Evolutionary conservation across 2,888 invertebrate species (phyloP).

Genomic region (Drosophila helvetica): DNA sequence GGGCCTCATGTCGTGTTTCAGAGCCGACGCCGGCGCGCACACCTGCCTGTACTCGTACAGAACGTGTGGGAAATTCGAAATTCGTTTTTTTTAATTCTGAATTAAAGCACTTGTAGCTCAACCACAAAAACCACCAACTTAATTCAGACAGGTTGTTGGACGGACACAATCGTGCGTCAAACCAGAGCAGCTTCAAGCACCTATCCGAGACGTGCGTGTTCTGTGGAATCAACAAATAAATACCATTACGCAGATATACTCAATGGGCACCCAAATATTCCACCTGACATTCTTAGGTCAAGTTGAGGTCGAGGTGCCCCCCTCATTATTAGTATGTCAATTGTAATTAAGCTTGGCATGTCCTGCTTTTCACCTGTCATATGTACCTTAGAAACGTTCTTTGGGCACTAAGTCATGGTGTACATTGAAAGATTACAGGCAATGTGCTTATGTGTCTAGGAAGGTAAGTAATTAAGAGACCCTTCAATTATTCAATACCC

Average conservation of each 20-base stretch:
- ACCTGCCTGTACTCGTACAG: background rate
- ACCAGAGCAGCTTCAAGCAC: background rate
- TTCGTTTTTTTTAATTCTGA: slow-evolving; percentile 18
- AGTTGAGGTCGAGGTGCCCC: slow-evolving; percentile 7
- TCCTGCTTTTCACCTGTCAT: slow-evolving; percentile 31
- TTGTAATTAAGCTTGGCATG: slow-evolving; percentile 32
- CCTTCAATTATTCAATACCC: slow-evolving; percentile 4
- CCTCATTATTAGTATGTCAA: slow-evolving; percentile 29
- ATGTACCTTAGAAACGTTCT: slow-evolving; percentile 3
- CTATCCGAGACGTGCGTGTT: background rate
- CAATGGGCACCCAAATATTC: background rate
- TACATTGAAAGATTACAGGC: background rate
- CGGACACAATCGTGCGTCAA: background rate
- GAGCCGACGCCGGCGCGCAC: slow-evolving; percentile 30
- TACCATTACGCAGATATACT: background rate
- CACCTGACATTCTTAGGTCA: background rate
- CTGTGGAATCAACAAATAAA: background rate
- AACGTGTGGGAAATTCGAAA: background rate
- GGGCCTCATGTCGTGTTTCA: slow-evolving; percentile 33
- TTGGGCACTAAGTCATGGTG: slow-evolving; percentile 3
- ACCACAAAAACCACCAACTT: slow-evolving; percentile 35
- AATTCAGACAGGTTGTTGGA: slow-evolving; percentile 18
- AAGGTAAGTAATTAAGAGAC: background rate
- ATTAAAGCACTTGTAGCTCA: slow-evolving; percentile 35
- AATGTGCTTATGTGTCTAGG: background rate